Base-by-base conservation (phyloP, 2,113 vertebrate genomes). In the Etheostoma spectabile region DNA sequence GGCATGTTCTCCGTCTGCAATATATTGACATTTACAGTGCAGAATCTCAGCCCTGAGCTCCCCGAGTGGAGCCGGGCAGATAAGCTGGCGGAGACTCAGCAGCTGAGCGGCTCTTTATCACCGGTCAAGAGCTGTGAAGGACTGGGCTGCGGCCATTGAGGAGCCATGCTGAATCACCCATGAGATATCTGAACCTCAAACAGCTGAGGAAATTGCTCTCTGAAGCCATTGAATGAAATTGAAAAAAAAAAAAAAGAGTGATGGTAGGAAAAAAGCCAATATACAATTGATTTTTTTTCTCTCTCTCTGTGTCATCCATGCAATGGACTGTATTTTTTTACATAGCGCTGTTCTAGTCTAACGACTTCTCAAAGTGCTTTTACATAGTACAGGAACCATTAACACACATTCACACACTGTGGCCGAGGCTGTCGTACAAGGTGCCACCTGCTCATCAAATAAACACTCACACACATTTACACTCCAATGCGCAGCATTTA, bases 1-100 rank as follows among this genome's bases (percentile, higher is more conserved):
- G 60, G 80, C 71, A 0, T 59, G 48, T 69, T 67, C 60, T 81
- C 71, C 69, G 61, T 52, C 76, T 33, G 77, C 79, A 35, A 66
- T 76, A 86, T 80, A 79, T 67, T 90, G 91, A 92, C 91, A 90
- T 92, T 92, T 88, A 86, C 80, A 19, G 63, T 68, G 33, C 88
- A 69, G 61, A 60, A 71, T 78, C 68, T 69, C 21, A 33, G 75
- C 22, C 6, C 66, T 24, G 46, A 42, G 53, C 38, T 80, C 38
- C 46, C 64, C 53, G 76, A 79, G 74, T 74, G 82, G 64, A 63
- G 80, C 27, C 8, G 16, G 11, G 11, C 38, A 77, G 89, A 89
- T 89, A 90, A 89, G 88, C 30, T 16, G 12, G 59, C 68, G 13
- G n/a, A 68, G 64, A 67, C 22, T n/a, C 10, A 4, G 0, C 46